phyloP scores from a whole-genome alignment of 1,140 invertebrate genomes.

The Chrysopa pallens region DNA sequence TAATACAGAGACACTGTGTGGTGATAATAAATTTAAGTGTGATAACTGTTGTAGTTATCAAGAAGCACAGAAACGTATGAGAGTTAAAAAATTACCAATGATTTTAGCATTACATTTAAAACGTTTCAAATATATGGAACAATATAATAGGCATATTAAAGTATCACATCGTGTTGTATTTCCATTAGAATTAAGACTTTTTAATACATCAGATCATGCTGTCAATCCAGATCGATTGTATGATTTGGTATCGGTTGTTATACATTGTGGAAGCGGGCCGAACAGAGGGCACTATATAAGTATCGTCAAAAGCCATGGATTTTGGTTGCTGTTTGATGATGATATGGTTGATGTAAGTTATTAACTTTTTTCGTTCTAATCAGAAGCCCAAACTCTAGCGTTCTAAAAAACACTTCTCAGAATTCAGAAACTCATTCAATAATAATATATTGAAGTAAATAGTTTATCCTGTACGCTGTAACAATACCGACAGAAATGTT shows the following conservation, averaged over 20 bases:
- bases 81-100: slow-evolving; percentile 95
- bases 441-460: no score
- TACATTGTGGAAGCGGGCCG: slow-evolving; percentile 97
- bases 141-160: slow-evolving; percentile 96
- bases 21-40: slow-evolving; percentile 99
- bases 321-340: slow-evolving; percentile 99
- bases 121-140: slow-evolving; percentile 98
- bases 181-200: slow-evolving; percentile 89
- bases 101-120: slow-evolving; percentile 96
- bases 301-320: slow-evolving; percentile 97
- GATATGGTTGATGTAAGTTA: slow-evolving; percentile 96
- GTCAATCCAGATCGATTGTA: slow-evolving; percentile 94
- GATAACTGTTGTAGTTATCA: slow-evolving; percentile 99
- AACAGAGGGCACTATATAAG: slow-evolving; percentile 99
- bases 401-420: no score
- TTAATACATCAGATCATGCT: slow-evolving; percentile 97
- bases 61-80: slow-evolving; percentile 93
- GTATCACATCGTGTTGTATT: slow-evolving; percentile 98
- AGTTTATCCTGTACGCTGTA: no score
- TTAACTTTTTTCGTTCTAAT: background rate
- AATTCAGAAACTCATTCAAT: no score
- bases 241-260: slow-evolving; percentile 95
- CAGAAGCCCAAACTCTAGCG: no score
- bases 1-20: slow-evolving; percentile 96
- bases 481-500: no score